Base-by-base conservation (phyloP, 2,113 vertebrate genomes). In the Ranitomeya imitator region DNA sequence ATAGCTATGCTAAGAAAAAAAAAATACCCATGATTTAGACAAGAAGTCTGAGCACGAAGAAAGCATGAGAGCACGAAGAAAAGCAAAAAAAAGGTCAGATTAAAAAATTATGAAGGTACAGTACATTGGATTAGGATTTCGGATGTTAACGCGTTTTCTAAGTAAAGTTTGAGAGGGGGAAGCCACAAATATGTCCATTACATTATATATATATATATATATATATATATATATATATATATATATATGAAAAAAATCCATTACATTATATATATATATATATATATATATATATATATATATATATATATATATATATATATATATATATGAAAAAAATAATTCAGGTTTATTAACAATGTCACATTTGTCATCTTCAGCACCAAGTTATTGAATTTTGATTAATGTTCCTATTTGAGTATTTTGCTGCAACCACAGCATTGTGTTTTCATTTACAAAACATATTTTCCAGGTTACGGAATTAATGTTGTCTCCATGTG, bases 401-500 rank as follows among this genome's bases (percentile, higher is more conserved):
- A 83, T 83, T 65, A 45, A 52, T 65, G 81, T 83, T 23, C 61
- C 81, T 52, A 67, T 83, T 76, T 67, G 63, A 21, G 18, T 21
- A 19, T 67, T 83, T 83, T 52, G 60, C 59, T 65, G n/a, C 7
- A 51, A 65, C 80, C 80, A 4, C 60, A 63, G 10, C 80, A 51
- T 83, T 83, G 45, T 63, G 26, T 52, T 83, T 83, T 65, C 18
- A 83, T 83, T 83, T 67, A 83, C 52, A 16, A 83, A 83, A 67
- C 81, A 83, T 83, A 67, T 83, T 83, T 83, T 83, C 60, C 81
- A 83, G 61, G 81, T 60, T 65, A n/a, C 26, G 8, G 79, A 18
- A 59, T 37, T 60, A 57, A 18, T 26, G 57, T 18, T 80, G 79
- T 59, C 79, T 81, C 79, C 79, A 60, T 26, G 55, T 60, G 57